These are phyloP conservation scores for Ianthella basta DNA, from an alignment of 37 sponge, comb jelly and placozoan genomes.

Conservation along the genomic window DNA sequence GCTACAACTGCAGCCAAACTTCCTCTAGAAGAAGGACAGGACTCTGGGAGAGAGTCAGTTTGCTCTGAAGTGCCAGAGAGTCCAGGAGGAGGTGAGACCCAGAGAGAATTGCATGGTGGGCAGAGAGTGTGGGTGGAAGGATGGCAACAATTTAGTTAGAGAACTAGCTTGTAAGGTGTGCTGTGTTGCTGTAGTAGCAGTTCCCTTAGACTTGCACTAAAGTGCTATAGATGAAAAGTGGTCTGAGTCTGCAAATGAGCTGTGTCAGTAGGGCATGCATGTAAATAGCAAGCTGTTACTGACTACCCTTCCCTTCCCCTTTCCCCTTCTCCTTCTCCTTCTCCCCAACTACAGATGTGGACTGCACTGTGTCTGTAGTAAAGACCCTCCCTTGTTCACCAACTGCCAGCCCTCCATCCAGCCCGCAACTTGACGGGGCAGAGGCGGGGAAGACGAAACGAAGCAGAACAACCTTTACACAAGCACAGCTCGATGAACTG, in stretches of 20 bases:
- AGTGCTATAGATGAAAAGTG: too few species aligned
- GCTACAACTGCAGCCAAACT: conserved; percentile 10
- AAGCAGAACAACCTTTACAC: conserved; percentile 76
- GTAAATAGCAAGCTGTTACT: background rate
- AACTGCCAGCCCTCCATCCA: background rate
- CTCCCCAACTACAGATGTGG: background rate
- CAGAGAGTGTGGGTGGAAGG: too few species aligned
- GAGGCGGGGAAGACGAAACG: conserved; percentile 44
- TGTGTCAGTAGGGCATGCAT: too few species aligned
- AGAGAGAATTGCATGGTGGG: background rate
- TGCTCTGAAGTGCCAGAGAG: background rate
- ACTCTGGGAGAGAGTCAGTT: conserved; percentile 18
- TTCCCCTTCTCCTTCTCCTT: background rate
- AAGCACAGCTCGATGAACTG: conserved; percentile 75
- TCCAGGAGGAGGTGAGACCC: background rate
- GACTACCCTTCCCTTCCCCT: background rate
- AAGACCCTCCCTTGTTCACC: too few species aligned
- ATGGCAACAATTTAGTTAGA: too few species aligned
- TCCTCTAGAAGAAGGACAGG: conserved; percentile 21
- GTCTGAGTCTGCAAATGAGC: too few species aligned
- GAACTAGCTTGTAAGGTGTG: too few species aligned
- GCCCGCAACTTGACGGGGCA: background rate
- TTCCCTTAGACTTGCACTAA: too few species aligned
- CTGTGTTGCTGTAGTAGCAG: too few species aligned
- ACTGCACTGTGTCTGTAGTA: too few species aligned